Evolutionary conservation across 2,888 invertebrate genomes (phyloP), one percentile per base, ranked within the genome.

Genomic region (Helicoverpa assulta): DNA sequence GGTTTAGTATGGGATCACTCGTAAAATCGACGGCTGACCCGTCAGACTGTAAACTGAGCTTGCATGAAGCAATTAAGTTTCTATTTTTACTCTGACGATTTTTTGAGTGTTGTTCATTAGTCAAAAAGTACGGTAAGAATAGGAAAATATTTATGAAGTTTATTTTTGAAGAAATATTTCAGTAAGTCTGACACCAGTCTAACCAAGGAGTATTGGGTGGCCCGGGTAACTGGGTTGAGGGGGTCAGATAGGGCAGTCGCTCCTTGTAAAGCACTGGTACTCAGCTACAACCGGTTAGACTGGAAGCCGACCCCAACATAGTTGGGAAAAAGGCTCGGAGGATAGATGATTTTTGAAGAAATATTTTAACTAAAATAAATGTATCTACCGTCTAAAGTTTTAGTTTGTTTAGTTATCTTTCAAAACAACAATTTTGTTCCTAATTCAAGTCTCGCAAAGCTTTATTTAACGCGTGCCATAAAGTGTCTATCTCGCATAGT

Each of bases 11-110:
- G 58, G 68, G 61, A 69, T 73, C 68, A 56, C 29, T 77, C 84
- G 80, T 84, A 77, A 84, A 82, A 82, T 82, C 73, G 59, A 75
- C 62, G 57, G 61, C 61, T 75, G 66, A 51, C 37, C 57, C 59
- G 64, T 70, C 33, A 75, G 75, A 76, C 54, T 56, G 63, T 65
- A 65, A 67, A 76, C 6, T 78, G 40, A 33, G 62, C 58, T 65
- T 33, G 50, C 21, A 12, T 43, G n/a, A 18, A 5, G 51, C 14
- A 57, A 63, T 76, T 66, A 80, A 57, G 58, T 59, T 80, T 63
- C 56, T 66, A 70, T 66, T 70, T 70, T 56, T 62, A 56, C 16
- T 37, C 57, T 56, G 16, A 72, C 43, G n/a, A 18, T n/a, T 54
- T 54, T 75, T 16, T 58, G 33, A 58, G 56, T 50, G 43, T 37